Evolutionary conservation across 1,140 invertebrate species (phyloP).

Genomic region (Procambarus virginalis): DNA sequence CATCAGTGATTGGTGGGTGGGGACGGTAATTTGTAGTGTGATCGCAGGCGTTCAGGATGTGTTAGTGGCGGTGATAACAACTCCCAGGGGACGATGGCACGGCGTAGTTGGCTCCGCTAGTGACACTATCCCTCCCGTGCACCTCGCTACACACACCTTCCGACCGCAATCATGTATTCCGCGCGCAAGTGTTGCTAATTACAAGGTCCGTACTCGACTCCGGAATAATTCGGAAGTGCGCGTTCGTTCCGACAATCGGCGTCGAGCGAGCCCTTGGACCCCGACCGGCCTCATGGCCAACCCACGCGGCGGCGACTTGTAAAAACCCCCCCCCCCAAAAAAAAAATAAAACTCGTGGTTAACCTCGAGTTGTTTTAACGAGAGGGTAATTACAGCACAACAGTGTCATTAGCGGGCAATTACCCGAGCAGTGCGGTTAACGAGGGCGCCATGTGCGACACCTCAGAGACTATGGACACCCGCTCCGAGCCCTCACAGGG

Average conservation of each 20-base stretch:
- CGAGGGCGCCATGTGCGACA: constrained; percentile 39
- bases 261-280: neutral
- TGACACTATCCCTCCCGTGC: constrained; percentile 28
- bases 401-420: constrained; percentile 15
- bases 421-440: neutral
- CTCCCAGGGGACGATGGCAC: constrained; percentile 58
- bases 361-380: neutral
- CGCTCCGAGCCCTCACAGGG: constrained; percentile 43
- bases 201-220: constrained; percentile 34
- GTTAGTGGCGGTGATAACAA: constrained; percentile 64
- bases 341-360: neutral
- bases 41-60: constrained; percentile 48
- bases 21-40: constrained; percentile 53
- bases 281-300: neutral
- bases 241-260: constrained; percentile 25
- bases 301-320: constrained; percentile 6
- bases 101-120: constrained; percentile 32
- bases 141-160: neutral
- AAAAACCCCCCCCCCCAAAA: neutral
- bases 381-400: constrained; percentile 24
- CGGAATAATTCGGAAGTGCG: constrained; percentile 41
- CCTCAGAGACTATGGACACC: constrained; percentile 44
- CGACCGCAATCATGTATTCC: constrained; percentile 50
- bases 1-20: constrained; percentile 59
- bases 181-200: constrained; percentile 47